Evolutionary conservation across 1,140 invertebrate species (phyloP).

Genomic region (Arion vulgaris): DNA sequence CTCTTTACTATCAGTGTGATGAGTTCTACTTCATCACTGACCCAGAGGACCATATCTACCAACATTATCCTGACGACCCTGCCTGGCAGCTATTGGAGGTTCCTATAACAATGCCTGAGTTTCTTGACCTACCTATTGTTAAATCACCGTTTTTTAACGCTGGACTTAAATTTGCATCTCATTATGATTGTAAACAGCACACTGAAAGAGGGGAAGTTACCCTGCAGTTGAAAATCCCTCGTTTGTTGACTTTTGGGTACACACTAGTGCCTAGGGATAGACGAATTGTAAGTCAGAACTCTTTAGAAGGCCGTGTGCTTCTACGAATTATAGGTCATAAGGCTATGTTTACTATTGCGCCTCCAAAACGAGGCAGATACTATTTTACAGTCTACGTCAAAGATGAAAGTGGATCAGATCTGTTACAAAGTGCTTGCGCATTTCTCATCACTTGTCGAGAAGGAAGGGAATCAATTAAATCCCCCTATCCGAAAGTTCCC

Average conservation of each 20-base stretch:
- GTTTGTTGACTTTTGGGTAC: slow-evolving; percentile 63
- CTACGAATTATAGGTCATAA: slow-evolving; percentile 66
- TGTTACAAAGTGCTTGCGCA: slow-evolving; percentile 68
- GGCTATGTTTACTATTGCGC: slow-evolving; percentile 66
- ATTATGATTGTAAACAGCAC: slow-evolving; percentile 66
- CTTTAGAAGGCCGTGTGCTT: slow-evolving; percentile 63
- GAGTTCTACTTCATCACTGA: slow-evolving; percentile 76
- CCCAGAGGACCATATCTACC: slow-evolving; percentile 75
- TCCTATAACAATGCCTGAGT: slow-evolving; percentile 74
- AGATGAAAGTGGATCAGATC: slow-evolving; percentile 66
- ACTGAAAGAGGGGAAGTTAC: slow-evolving; percentile 63
- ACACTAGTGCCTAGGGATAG: slow-evolving; percentile 63
- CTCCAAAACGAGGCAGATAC: slow-evolving; percentile 66
- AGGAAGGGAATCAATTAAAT: slow-evolving; percentile 58
- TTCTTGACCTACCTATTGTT: slow-evolving; percentile 74
- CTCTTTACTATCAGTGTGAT: slow-evolving; percentile 68
- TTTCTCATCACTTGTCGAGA: slow-evolving; percentile 67
- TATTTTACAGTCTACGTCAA: slow-evolving; percentile 69
- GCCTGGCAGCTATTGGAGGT: slow-evolving; percentile 76
- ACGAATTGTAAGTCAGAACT: slow-evolving; percentile 47
- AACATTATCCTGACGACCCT: slow-evolving; percentile 75
- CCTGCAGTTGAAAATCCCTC: slow-evolving; percentile 63
- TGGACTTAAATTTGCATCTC: slow-evolving; percentile 63
- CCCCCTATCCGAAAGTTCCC: slow-evolving; percentile 63
- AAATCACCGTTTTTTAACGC: slow-evolving; percentile 71